Percentiles rank a stretch among this genome's conserved stretches.
These are phyloP conservation scores for Corythaixoides concolor DNA, from an alignment of 2,113 vertebrate species.

Conservation along the genomic window DNA sequence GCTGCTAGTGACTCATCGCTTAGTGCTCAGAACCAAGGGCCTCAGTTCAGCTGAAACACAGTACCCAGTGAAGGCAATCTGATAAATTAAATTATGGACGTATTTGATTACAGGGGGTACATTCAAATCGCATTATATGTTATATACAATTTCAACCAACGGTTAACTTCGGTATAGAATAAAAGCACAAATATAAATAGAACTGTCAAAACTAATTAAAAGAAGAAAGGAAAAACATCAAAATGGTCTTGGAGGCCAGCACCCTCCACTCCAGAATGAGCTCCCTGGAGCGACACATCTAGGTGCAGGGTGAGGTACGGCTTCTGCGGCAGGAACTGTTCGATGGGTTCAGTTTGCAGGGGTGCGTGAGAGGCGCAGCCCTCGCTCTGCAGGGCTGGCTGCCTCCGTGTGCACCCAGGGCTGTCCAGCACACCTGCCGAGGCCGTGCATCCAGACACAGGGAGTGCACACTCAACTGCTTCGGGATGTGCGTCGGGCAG, in stretches of 20 bases:
- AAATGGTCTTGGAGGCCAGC: background rate
- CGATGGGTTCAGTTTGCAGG: background rate
- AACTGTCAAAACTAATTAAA: background rate
- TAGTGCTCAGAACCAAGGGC: background rate
- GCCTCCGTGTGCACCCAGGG: rapidly evolving
- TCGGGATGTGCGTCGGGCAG: rapidly evolving
- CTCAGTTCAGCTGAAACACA: background rate
- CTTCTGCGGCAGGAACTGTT: background rate
- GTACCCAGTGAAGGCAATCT: background rate
- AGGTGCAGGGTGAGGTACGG: background rate
- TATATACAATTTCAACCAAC: background rate
- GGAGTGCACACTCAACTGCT: rapidly evolving
- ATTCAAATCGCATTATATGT: background rate
- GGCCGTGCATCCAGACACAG: rapidly evolving
- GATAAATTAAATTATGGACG: background rate
- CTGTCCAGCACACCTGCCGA: rapidly evolving
- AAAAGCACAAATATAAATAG: background rate
- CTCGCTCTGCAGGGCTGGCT: rapidly evolving
- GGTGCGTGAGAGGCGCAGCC: background rate
- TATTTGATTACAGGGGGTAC: background rate
- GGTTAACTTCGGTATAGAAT: background rate
- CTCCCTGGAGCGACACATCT: background rate
- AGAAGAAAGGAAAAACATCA: background rate
- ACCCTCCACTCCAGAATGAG: background rate
- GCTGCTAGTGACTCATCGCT: background rate